These are phyloP conservation scores for Leptura quadrifasciata DNA, from an alignment of 2,888 invertebrate genomes.

Conservation along the genomic window DNA sequence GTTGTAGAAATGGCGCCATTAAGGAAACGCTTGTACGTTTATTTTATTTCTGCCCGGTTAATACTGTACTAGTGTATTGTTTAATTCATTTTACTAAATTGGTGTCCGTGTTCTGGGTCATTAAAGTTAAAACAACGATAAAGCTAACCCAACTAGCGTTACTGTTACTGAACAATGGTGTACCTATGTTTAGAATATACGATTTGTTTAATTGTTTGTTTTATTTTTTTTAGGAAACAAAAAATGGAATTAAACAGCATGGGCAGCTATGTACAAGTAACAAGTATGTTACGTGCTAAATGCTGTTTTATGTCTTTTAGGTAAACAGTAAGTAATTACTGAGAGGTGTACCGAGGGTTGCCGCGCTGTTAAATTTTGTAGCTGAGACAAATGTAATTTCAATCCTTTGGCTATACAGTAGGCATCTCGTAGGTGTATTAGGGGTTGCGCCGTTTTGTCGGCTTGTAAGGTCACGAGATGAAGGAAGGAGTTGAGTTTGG, in stretches of 20 bases:
- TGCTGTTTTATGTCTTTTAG: no score
- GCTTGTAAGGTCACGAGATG: no score
- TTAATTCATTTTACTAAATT: conserved; percentile 15
- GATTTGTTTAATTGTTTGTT: neutral
- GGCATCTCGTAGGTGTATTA: no score
- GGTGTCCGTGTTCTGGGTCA: conserved; percentile 13
- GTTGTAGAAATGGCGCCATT: neutral
- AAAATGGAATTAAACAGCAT: neutral
- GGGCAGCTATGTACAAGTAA: no score
- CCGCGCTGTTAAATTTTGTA: no score
- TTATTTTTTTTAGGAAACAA: neutral
- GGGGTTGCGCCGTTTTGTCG: no score
- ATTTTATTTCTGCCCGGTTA: neutral
- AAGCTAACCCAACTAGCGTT: conserved; percentile 14
- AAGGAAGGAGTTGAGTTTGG: no score
- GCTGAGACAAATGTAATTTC: no score
- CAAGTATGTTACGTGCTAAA: no score
- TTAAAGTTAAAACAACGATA: conserved; percentile 25
- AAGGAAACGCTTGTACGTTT: neutral
- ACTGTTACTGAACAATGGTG: conserved; percentile 3
- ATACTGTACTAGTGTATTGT: neutral
- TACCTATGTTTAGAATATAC: neutral
- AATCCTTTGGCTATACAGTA: no score
- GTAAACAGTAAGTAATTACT: no score
- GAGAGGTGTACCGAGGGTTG: no score